Percentiles rank a stretch among this genome's conserved stretches.
These are phyloP conservation scores for Isoperla grammatica DNA, from an alignment of 2,888 invertebrate genomes.

Conservation along the genomic window DNA sequence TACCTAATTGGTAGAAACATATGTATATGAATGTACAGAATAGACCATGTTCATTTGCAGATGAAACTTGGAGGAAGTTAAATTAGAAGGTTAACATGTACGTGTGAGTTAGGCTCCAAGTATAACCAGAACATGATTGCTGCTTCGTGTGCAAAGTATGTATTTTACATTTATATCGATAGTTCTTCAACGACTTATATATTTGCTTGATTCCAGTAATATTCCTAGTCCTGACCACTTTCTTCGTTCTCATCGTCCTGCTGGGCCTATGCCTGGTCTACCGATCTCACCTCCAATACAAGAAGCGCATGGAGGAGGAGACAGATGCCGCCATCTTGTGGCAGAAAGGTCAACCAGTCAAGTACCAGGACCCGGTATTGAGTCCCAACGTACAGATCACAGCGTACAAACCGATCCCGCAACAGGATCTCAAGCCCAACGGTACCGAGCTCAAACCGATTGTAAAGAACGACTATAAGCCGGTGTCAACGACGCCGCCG, in stretches of 20 bases:
- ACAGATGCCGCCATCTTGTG: slow-evolving; percentile 70
- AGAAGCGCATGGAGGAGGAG: slow-evolving; percentile 58
- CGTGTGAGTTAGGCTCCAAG: too few species aligned
- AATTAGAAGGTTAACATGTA: too few species aligned
- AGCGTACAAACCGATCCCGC: slow-evolving; percentile 39
- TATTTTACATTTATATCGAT: too few species aligned
- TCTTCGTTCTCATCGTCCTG: slow-evolving; percentile 65
- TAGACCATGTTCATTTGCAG: too few species aligned
- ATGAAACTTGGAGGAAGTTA: too few species aligned
- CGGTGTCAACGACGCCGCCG: slow-evolving; percentile 37
- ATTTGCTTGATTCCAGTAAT: slow-evolving; percentile 51
- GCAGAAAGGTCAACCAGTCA: slow-evolving; percentile 67
- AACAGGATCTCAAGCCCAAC: slow-evolving; percentile 35
- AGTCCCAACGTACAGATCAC: slow-evolving; percentile 24
- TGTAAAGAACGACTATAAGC: slow-evolving; percentile 41
- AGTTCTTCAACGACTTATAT: too few species aligned
- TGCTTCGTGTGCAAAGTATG: too few species aligned
- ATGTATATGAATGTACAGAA: too few species aligned
- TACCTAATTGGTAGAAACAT: too few species aligned
- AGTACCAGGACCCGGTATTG: slow-evolving; percentile 50
- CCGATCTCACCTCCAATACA: slow-evolving; percentile 67
- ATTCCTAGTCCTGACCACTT: slow-evolving; percentile 68
- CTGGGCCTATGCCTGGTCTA: slow-evolving; percentile 68
- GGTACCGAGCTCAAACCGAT: slow-evolving; percentile 41
- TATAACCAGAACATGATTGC: too few species aligned